Conservation (phyloP, 2,888 invertebrate species). For the Carpatolechia fugitivella region DNA sequence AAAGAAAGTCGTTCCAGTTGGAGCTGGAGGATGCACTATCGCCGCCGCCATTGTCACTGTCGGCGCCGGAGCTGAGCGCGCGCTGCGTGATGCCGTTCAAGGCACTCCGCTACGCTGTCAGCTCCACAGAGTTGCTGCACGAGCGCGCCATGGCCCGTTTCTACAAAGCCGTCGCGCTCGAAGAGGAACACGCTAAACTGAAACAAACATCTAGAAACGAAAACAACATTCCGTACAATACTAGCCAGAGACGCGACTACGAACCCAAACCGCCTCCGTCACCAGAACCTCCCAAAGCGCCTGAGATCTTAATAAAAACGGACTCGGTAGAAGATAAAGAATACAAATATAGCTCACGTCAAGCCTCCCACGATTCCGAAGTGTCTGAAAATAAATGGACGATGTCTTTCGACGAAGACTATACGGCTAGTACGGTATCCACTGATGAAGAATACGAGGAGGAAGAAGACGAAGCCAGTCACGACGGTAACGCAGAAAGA, state of each 20-base stretch:
- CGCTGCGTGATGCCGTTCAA: constrained; percentile 72
- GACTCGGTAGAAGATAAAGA: constrained; percentile 54
- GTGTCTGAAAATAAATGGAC: constrained; percentile 67
- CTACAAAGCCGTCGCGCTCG: constrained; percentile 86
- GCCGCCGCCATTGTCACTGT: constrained; percentile 89
- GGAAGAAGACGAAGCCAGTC: constrained; percentile 46
- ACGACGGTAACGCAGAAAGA: constrained; percentile 56
- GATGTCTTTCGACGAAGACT: constrained; percentile 79
- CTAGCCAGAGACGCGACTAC: constrained; percentile 29
- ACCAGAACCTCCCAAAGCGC: constrained; percentile 22
- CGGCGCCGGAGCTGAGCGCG: constrained; percentile 87
- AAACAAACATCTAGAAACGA: constrained; percentile 28
- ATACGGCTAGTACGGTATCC: constrained; percentile 82
- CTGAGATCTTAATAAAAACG: constrained; percentile 56
- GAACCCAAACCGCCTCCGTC: constrained; percentile 27
- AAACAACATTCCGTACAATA: constrained; percentile 61
- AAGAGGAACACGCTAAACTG: constrained; percentile 69
- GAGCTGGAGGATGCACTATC: constrained; percentile 83
- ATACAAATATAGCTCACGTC: constrained; percentile 42
- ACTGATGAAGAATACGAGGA: constrained; percentile 69
- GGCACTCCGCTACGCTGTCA: constrained; percentile 85
- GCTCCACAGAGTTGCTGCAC: constrained; percentile 90
- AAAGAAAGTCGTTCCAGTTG: constrained; percentile 81
- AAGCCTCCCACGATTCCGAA: constrained; percentile 50
- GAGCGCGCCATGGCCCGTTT: constrained; percentile 90